Evolutionary conservation across 1,140 invertebrate species (phyloP), one percentile per base, ranked within the genome.

Genomic region (Aradophagus sp.): DNA sequence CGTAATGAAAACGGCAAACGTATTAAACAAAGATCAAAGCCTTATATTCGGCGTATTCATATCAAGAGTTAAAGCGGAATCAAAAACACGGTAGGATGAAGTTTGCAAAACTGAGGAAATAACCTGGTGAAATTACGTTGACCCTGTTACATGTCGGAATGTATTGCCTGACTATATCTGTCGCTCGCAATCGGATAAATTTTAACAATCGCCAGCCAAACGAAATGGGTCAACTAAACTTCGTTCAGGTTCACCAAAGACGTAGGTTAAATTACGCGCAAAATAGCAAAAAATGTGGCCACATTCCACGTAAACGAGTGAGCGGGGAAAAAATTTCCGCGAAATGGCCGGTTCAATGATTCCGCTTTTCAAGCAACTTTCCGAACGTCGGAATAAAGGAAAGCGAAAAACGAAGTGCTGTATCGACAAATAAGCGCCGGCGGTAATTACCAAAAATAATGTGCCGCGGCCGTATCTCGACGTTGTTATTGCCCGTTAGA

Each of bases 181-280:
- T 36, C 48, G 53, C 53, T 39, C 27, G 59, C 61, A 55, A 70
- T 76, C 38, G 70, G 70, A 68, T 69, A 68, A 76, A 74, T 71
- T 74, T 71, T 68, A 76, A 76, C 70, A 73, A 75, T 69, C 52
- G 55, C 63, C 31, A 23, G 50, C 67, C 62, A 56, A 61, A 58
- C 56, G 55, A 75, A 69, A 36, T 72, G 65, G 73, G 73, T 75
- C 73, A 75, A 59, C 50, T 31, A 34, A 36, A 50, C 48, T 58
- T 58, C 44, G 58, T 66, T 56, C 62, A 36, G 61, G 50, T 65
- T 63, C 45, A 36, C 13, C 44, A 45, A 67, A 68, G 63, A 66
- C 48, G 47, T 38, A 27, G 31, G 42, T 72, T 67, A 66, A 73
- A 73, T 73, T 73, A 66, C 70, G 56, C 70, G 70, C 50, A 56